Base-by-base conservation (phyloP, 2,113 vertebrate genomes). In the Chaetodon trifascialis region DNA sequence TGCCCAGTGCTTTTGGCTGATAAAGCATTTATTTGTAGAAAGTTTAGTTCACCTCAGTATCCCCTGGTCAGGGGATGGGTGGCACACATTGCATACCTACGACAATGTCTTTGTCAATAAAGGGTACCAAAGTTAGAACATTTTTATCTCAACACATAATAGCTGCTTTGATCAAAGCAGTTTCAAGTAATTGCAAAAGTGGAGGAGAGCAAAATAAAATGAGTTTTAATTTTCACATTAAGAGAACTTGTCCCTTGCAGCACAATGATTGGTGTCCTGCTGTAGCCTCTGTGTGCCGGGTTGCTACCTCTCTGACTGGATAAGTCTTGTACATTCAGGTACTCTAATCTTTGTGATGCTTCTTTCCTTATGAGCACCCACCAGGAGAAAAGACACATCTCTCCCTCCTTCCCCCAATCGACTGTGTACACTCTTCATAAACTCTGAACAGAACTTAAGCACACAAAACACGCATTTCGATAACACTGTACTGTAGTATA, bases 341-440 rank as follows among this genome's bases (percentile, higher is more conserved):
- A 36, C 58, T 69, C 63, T 46, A n/a, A n/a, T n/a, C n/a, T n/a
- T n/a, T n/a, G n/a, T n/a, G n/a, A n/a, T n/a, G 40, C 19, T 51
- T 9, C 19, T 65, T 23, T 79, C 42, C 52, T 23, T 65, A 17
- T 85, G 79, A 79, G 73, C 56, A 59, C 17, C 67, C 60, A 85
- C 54, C 70, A 76, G 73, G 79, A 66, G 60, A 76, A 78, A 64
- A n/a, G 34, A 46, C 40, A 21, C 55, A 66, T 64, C 23, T 23
- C 36, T 52, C 44, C 14, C 7, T 21, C 17, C 19, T 17, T 14
- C 46, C 17, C 10, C 3, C 23, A 30, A 30, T 30, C 30, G 23
- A 54, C 40, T 30, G 11, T 52, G 56, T 34, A 47, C 42, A 58
- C 74, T 68, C 17, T 3, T 25, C 30, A 30, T 3, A 80, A 7